phyloP scores from a whole-genome alignment of 2,888 invertebrate species.

The Camptogramma bilineatum region DNA sequence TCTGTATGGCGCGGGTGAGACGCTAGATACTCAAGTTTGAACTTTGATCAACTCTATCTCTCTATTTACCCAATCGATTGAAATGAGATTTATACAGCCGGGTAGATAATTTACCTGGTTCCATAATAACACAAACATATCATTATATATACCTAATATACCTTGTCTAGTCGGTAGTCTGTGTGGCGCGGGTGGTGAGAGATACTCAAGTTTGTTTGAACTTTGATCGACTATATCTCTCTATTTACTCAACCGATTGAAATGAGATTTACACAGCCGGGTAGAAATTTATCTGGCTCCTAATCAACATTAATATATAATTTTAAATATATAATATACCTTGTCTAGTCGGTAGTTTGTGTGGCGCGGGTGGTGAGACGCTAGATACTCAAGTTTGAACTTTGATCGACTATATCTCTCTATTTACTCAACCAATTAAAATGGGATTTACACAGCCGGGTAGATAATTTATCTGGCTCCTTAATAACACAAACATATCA shows the following conservation, averaged over 20 bases:
- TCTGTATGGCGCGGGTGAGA: not conserved
- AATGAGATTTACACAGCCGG: not conserved
- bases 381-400: not conserved
- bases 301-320: not conserved
- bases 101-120: not conserved
- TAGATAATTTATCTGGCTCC: not conserved
- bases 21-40: not conserved
- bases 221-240: not conserved
- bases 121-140: not conserved
- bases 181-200: conserved; percentile 66
- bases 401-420: not conserved
- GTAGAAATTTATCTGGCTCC: not conserved
- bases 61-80: not conserved
- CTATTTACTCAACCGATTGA: not conserved
- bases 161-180: conserved; percentile 53
- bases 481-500: not conserved
- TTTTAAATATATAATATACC: too few species aligned
- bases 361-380: not conserved
- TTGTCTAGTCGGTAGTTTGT: not conserved
- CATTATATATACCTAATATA: not conserved
- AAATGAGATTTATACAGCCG: not conserved
- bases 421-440: not conserved
- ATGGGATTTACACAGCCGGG: not conserved
- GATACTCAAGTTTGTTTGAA: not conserved
- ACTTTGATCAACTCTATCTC: not conserved